A percentile compares a stretch with the other conserved stretches of the same genome.
phyloP scores from a whole-genome alignment of 2,113 vertebrate genomes.

The Saguinus midas region DNA sequence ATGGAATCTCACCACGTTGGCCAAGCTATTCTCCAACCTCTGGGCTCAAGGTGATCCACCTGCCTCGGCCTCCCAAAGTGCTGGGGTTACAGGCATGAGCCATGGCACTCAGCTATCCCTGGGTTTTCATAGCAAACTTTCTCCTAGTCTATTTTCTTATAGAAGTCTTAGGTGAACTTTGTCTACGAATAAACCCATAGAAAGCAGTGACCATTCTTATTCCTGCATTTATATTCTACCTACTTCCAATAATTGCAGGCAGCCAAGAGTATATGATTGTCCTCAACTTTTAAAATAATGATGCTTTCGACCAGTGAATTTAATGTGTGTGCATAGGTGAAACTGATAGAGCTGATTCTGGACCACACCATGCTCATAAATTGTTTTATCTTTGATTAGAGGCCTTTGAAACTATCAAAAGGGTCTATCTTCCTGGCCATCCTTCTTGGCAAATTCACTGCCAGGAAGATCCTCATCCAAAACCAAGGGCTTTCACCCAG shows the following conservation, averaged over 20 bases:
- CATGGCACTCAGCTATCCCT: fast-evolving
- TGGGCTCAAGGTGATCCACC: no score
- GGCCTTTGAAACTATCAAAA: not conserved
- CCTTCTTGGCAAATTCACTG: not conserved
- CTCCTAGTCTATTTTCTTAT: not conserved
- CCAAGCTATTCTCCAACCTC: no score
- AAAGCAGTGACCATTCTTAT: not conserved
- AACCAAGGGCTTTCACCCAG: not conserved
- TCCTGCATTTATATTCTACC: not conserved
- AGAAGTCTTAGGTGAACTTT: not conserved
- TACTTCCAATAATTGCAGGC: not conserved
- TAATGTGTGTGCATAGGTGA: not conserved
- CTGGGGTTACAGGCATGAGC: no score
- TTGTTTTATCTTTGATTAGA: not conserved
- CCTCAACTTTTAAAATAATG: not conserved
- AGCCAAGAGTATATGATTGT: not conserved
- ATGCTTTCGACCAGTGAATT: not conserved
- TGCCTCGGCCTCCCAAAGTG: no score
- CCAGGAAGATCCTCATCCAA: not conserved
- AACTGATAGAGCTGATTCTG: not conserved
- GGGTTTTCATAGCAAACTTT: not conserved
- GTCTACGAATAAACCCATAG: not conserved
- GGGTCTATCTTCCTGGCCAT: not conserved
- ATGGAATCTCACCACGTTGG: no score
- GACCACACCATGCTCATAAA: not conserved